phyloP scores from a whole-genome alignment of 2,888 invertebrate species.

The Ormia ochracea region DNA sequence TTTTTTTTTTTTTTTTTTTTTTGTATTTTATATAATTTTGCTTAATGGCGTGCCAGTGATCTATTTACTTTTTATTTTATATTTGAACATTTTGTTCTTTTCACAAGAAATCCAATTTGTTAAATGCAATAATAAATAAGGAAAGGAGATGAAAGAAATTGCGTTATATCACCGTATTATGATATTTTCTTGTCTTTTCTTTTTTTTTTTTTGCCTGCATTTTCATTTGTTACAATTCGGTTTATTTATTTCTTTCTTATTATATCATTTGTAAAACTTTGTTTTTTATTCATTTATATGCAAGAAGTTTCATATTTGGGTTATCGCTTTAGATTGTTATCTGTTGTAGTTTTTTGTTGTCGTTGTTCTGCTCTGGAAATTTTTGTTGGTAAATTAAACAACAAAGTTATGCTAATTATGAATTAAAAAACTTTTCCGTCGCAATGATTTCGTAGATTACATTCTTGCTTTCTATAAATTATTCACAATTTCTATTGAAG shows the following conservation, averaged over 20 bases:
- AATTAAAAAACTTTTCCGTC: not conserved
- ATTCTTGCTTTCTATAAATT: no score
- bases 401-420: not conserved
- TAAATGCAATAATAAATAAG: not conserved
- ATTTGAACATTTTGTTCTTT: not conserved
- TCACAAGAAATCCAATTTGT: not conserved
- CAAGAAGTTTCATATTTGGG: not conserved
- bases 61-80: conserved; percentile 7
- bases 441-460: no score
- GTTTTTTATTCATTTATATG: no score
- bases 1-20: not conserved
- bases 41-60: conserved; percentile 41
- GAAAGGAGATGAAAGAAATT: conserved; percentile 18
- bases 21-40: not conserved
- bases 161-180: conserved; percentile 31
- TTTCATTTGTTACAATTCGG: no score
- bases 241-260: no score
- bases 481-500: no score
- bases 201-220: no score
- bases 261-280: not conserved
- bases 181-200: not conserved
- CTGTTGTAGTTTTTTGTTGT: not conserved
- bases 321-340: not conserved
- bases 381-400: not conserved
- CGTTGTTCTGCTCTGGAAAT: not conserved